Evolutionary conservation across 2,888 invertebrate species (phyloP).

Genomic region (Shargacucullia verbasci): DNA sequence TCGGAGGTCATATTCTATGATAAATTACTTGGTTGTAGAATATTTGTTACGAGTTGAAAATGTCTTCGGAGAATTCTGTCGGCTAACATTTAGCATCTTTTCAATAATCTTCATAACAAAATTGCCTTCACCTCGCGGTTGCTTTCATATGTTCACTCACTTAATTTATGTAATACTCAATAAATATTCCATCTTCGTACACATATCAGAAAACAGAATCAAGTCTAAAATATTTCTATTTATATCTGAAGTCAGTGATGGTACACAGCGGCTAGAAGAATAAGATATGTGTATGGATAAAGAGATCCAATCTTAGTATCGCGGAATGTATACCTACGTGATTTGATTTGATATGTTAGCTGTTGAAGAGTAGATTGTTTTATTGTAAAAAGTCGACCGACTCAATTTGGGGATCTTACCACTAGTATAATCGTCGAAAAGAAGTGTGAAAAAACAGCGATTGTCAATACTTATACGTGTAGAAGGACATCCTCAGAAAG

Average conservation of each 20-base stretch:
- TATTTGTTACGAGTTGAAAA: too few species aligned
- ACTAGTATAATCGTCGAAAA: too few species aligned
- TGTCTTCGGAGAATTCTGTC: too few species aligned
- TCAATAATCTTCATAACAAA: background rate
- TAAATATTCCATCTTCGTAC: constrained; percentile 54
- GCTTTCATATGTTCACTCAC: constrained; percentile 8
- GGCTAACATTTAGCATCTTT: too few species aligned
- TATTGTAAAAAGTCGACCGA: too few species aligned
- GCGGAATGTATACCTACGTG: background rate
- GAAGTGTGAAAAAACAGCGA: too few species aligned
- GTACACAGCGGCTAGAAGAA: constrained; percentile 33
- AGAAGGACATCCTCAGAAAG: too few species aligned
- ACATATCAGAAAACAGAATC: constrained; percentile 49
- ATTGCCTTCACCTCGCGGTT: constrained; percentile 4
- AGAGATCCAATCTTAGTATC: constrained; percentile 2
- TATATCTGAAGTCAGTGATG: constrained; percentile 60
- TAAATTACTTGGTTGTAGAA: background rate
- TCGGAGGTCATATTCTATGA: constrained; percentile 6
- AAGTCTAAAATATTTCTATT: constrained; percentile 42
- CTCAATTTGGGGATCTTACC: too few species aligned
- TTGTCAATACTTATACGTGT: too few species aligned
- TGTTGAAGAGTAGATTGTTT: too few species aligned
- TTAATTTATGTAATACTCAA: constrained; percentile 26
- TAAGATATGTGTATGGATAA: constrained; percentile 8
- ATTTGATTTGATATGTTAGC: background rate